Evolutionary conservation across 2,797 vertebrate species (phyloP).

Genomic region (Oophaga sylvatica): DNA sequence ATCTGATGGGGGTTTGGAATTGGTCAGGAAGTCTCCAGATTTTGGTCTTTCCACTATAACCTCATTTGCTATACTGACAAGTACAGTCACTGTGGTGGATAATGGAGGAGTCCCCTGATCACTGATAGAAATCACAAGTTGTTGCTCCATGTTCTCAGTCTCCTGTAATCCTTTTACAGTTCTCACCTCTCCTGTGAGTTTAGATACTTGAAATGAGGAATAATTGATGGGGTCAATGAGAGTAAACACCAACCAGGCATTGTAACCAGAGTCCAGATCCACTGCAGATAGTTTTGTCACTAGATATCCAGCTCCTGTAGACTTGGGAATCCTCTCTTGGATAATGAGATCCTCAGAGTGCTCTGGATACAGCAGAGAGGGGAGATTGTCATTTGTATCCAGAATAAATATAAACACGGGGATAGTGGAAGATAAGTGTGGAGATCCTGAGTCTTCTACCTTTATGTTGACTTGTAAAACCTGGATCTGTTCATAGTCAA

Average conservation of each 20-base stretch:
- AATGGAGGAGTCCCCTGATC: conserved; percentile 77
- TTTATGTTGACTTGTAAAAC: conserved; percentile 80
- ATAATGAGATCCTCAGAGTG: conserved; percentile 62
- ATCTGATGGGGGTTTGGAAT: conserved; percentile 49
- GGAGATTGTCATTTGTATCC: conserved; percentile 67
- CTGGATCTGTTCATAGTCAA: conserved; percentile 82
- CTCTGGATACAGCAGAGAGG: conserved; percentile 67
- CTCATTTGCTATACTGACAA: conserved; percentile 33
- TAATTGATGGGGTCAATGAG: conserved; percentile 51
- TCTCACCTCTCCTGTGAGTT: conserved; percentile 64
- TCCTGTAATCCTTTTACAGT: conserved; percentile 62
- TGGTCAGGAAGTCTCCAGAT: conserved; percentile 6
- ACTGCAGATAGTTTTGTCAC: conserved; percentile 69
- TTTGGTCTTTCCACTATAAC: conserved; percentile 35
- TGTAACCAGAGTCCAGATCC: conserved; percentile 69
- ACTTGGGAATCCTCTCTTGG: conserved; percentile 53
- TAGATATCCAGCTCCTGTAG: conserved; percentile 66
- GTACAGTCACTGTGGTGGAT: conserved; percentile 75
- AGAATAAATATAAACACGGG: conserved; percentile 64
- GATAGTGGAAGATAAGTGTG: conserved; percentile 61
- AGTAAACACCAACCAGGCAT: conserved; percentile 64
- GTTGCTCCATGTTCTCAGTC: conserved; percentile 59
- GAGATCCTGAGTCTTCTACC: conserved; percentile 76
- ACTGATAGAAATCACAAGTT: conserved; percentile 55
- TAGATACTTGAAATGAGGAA: conserved; percentile 61